Percentiles rank a stretch among this genome's conserved stretches.
Evolutionary conservation across 2,888 invertebrate species (phyloP).

Genomic region (Rhimphoctona megacephalus): DNA sequence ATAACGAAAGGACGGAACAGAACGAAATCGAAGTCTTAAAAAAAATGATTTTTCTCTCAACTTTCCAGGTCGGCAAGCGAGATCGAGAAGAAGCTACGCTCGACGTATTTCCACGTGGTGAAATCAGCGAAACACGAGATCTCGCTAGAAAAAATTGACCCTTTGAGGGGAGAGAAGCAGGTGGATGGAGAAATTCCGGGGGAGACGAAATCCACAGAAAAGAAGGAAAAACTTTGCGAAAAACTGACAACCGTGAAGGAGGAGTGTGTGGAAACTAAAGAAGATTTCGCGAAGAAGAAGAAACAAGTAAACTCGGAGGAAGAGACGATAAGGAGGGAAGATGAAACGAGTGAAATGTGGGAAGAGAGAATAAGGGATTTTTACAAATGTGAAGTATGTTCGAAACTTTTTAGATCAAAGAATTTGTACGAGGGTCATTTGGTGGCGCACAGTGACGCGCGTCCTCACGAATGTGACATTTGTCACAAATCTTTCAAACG

Average conservation of each 20-base stretch:
- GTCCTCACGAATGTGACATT: constrained; percentile 79
- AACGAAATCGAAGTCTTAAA: constrained; percentile 30
- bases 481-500: constrained; percentile 81
- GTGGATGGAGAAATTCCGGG: background rate
- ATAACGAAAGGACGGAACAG: constrained; percentile 23
- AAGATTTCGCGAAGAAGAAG: background rate
- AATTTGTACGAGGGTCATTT: constrained; percentile 79
- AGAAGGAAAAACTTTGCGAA: background rate
- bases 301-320: background rate
- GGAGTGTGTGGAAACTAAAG: background rate
- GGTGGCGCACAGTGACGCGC: constrained; percentile 79
- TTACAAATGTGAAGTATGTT: constrained; percentile 77
- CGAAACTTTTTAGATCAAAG: constrained; percentile 77
- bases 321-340: background rate
- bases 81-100: background rate
- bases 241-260: background rate
- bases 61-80: constrained; percentile 59
- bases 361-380: background rate
- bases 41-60: constrained; percentile 52
- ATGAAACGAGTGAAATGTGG: background rate
- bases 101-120: background rate
- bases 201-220: background rate
- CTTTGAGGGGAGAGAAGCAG: background rate
- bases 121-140: constrained; percentile 1
- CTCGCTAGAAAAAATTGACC: background rate